Evolutionary conservation across 2,888 invertebrate species (phyloP), one percentile per base, ranked within the genome.

Genomic region (Helicoverpa assulta): DNA sequence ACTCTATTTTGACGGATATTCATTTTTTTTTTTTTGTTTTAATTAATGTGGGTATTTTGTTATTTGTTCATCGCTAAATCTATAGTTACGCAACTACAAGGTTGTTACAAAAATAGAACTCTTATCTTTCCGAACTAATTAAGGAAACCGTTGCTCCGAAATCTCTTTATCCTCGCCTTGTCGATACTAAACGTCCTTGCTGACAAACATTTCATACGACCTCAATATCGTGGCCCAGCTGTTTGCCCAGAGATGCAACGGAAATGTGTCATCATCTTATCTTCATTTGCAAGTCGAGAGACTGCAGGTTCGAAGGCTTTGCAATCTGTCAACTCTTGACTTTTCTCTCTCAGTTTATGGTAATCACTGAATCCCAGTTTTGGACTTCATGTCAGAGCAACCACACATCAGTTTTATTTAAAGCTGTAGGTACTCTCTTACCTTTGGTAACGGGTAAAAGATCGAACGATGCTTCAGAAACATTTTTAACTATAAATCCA

Each of bases 401-500:
- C 79, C 65, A 73, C 72, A 14, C 0, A 14, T 76, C 70, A 64
- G 57, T 58, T 71, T 67, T 62, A 53, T 72, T 70, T 73, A 61
- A 75, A 72, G 65, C 71, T 65, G 50, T 68, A 40, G 40, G 40
- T 10, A 40, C 40, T 40, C 10, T 12, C 12, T 40, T 40, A 66
- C 47, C 70, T 62, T 70, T 65, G 40, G 65, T 66, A 52, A 50
- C 55, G 58, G 60, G 67, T 78, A 74, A 70, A 72, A 70, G 70
- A 53, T 58, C 62, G 70, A 76, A 62, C 51, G 67, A 64, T 73
- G 64, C 58, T 64, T 73, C 70, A 55, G 73, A 70, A 80, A 78
- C 67, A 76, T 80, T 79, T 80, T 76, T 70, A 80, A 76, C 78
- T 78, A 81, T 85, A 81, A 78, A 82, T 76, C 80, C 76, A 81